Base-by-base conservation (phyloP, 1,140 invertebrate genomes). In the Drosophila leontia region DNA sequence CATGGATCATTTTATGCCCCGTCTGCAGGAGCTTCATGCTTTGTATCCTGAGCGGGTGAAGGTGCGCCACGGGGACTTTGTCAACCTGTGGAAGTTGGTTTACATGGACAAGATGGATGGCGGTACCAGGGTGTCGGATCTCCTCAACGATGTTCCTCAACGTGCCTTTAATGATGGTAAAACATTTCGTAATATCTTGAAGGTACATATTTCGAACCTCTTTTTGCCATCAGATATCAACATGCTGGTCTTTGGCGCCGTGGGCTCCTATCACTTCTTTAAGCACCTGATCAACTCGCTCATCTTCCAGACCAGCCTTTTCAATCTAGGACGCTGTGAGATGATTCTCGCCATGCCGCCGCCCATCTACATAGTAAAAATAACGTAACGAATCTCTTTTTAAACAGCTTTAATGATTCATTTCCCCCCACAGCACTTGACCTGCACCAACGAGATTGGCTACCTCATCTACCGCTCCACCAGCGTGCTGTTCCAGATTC, bases 61-160 rank as follows among this genome's bases (percentile, higher is more conserved):
- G 44, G 91, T 93, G 11, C 75, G 59, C 7, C 75, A 82, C 0
- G 94, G 91, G n/a, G 94, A 95, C 75, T 94, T 95, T 58, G 93
- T 94, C 64, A 92, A 87, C 26, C 92, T 95, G 77, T 94, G 94
- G 93, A 94, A 94, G 72, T 53, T 94, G 63, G 93, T 93, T 11
- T 94, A 93, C 78, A 91, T 93, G 92, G 94, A 95, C 76, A 95
- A 94, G 87, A 92, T 94, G 77, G 94, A 95, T 61, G 92, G 93
- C 68, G 94, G 94, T 17, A 93, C 93, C 58, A 92, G 94, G 42
- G 85, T 94, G 6, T 62, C 92, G 37, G 92, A 94, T 11, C 75
- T 95, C 39, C 80, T 95, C 3, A 82, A 92, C 23, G 92, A 93
- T 61, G 84, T 94, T 37, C 91, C 92, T 26, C 91, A 91, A 13